Conservation (phyloP, 2,113 vertebrate genomes). For the Coracopsis vasa region DNA sequence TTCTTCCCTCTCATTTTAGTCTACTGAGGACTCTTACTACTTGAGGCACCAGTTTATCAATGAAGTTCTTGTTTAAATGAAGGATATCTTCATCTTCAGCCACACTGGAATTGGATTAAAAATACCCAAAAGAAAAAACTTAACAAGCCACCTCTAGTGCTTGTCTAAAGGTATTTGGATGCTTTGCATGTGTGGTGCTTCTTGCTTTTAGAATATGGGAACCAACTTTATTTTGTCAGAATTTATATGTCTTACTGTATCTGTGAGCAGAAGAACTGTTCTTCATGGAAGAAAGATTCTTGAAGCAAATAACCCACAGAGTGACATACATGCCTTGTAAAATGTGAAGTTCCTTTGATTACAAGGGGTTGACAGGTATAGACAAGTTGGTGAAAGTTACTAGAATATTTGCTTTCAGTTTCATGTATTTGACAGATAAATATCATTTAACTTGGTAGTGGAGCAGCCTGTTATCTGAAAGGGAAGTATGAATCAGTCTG, state of each 20-base stretch:
- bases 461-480: neutral
- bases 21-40: neutral
- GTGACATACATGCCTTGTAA: neutral
- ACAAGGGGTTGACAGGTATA: neutral
- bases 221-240: neutral
- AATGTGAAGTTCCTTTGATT: conserved; percentile 4
- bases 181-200: neutral
- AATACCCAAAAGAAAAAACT: neutral
- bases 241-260: neutral
- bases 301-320: neutral
- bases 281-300: neutral
- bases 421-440: neutral
- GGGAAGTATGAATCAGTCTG: neutral
- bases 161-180: neutral
- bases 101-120: neutral
- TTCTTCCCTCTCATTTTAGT: neutral
- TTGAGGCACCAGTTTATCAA: neutral
- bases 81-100: neutral
- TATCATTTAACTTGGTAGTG: neutral
- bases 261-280: neutral
- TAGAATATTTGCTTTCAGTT: conserved; percentile 7
- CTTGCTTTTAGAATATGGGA: neutral
- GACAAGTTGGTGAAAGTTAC: conserved; percentile 3
- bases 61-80: neutral
- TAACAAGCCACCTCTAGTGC: neutral